Evolutionary conservation across 2,113 vertebrate genomes (phyloP).

Genomic region (Sturnus vulgaris): DNA sequence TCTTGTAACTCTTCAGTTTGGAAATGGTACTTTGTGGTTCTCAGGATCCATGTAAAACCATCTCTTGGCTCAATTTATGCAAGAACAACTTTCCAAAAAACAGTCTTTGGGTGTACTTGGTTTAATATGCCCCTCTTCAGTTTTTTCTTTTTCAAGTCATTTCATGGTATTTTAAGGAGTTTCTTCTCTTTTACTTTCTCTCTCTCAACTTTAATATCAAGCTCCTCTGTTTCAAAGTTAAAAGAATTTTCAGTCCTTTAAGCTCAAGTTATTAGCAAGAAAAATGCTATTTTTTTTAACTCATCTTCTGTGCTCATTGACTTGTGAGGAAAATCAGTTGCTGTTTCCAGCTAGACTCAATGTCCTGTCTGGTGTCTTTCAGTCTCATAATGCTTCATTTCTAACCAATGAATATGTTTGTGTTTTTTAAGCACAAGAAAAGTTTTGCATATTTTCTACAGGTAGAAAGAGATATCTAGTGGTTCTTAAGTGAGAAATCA

Average conservation of each 20-base stretch:
- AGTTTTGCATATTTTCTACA: not conserved
- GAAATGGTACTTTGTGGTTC: not conserved
- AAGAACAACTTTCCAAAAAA: not conserved
- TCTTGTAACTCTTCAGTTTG: not conserved
- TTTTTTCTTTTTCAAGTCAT: not conserved
- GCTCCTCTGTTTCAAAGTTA: not conserved
- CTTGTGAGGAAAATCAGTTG: not conserved
- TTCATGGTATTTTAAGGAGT: not conserved
- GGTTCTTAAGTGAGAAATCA: not conserved
- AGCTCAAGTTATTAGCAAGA: not conserved
- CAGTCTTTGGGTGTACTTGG: not conserved
- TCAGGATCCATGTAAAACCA: not conserved
- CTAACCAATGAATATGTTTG: not conserved
- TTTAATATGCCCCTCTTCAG: not conserved
- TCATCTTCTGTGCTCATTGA: not conserved
- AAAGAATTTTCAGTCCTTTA: not conserved
- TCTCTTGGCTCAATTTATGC: not conserved
- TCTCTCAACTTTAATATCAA: not conserved
- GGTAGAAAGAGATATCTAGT: not conserved
- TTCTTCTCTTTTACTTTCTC: not conserved
- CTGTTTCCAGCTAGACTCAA: not conserved
- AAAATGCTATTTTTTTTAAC: not conserved
- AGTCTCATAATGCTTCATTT: not conserved
- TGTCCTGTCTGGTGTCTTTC: rapidly evolving
- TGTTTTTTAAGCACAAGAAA: not conserved